phyloP scores from a whole-genome alignment of 2,888 invertebrate genomes.

The Pterostichus niger region DNA sequence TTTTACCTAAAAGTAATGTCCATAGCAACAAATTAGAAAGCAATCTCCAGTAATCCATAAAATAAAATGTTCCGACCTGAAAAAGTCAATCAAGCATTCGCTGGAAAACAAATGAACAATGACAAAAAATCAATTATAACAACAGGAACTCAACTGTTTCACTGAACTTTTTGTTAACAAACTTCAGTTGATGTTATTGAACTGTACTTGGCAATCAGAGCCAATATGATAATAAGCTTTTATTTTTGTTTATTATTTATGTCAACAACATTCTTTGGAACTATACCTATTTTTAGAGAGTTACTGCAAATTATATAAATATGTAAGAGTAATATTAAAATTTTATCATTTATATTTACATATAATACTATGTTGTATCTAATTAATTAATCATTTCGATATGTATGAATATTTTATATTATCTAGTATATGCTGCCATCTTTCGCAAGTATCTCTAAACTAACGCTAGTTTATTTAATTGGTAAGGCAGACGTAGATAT shows the following conservation, averaged over 20 bases:
- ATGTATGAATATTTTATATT: background rate
- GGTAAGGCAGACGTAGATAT: background rate
- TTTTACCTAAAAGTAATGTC: too few relatives aligned
- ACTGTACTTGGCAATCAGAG: background rate
- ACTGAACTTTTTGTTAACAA: background rate
- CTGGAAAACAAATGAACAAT: constrained; percentile 27
- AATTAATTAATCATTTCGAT: too few relatives aligned
- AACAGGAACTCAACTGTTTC: constrained; percentile 10
- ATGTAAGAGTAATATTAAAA: background rate
- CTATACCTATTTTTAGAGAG: too few relatives aligned
- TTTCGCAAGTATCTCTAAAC: background rate
- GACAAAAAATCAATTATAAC: constrained; percentile 13
- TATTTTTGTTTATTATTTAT: too few relatives aligned
- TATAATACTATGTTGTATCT: too few relatives aligned
- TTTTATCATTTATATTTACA: too few relatives aligned
- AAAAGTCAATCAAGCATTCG: constrained; percentile 9
- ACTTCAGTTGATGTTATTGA: constrained; percentile 10
- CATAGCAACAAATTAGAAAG: constrained; percentile 27
- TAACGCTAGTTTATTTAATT: background rate
- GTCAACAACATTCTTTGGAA: too few relatives aligned
- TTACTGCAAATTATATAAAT: background rate
- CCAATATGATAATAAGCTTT: too few relatives aligned
- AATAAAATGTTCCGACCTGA: constrained; percentile 19
- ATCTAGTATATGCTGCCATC: background rate
- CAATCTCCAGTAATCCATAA: constrained; percentile 15